Base-by-base conservation (phyloP, 92 coral and sea anemone genomes). In the Pocillopora grandis region DNA sequence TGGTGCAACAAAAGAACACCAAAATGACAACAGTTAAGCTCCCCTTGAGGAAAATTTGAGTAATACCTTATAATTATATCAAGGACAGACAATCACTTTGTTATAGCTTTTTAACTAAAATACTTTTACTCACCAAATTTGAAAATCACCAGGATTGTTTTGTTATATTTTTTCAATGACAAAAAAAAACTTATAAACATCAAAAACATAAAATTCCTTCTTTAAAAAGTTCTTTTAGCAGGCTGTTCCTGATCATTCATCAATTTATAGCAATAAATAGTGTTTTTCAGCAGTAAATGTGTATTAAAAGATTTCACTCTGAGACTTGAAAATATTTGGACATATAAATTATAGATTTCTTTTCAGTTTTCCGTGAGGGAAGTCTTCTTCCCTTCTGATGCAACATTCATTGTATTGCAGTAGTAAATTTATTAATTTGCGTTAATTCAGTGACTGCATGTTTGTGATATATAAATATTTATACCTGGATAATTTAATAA, bases 401-500 rank as follows among this genome's bases (percentile, higher is more conserved):
- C 12, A 19, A 14, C 17, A 2, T 56, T 35, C 62, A 52, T 76
- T 9, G 21, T 35, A 63, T 61, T 35, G 67, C 8, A 56, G 31
- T 55, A 18, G 42, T 33, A 31, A 56, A 55, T 58, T 33, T 68
- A 31, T 23, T 80, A 75, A 31, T 31, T 10, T 1, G 37, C 52
- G 20, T 36, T 9, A 58, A 68, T 42, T 58, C 52, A 18, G 58
- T 56, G 27, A 56, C 27, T 60, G 52, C 37, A 61, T 52, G 65
- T 52, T 71, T 79, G 5, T 42, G 23, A 49, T 66, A 59, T 36
- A 70, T 81, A 71, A 70, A 81, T 81, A 71, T 71, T 72, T 52
- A 71, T 42, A 37, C 21, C 21, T 35, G 37, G 56, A 71, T 81
- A 71, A 81, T 70, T 59, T 81, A 81, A 35, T 71, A 78, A 79